Percentiles rank a stretch among this genome's conserved stretches.
These are phyloP conservation scores for Lamellibrachia luymesi DNA, from an alignment of 1,140 invertebrate genomes.

Conservation along the genomic window DNA sequence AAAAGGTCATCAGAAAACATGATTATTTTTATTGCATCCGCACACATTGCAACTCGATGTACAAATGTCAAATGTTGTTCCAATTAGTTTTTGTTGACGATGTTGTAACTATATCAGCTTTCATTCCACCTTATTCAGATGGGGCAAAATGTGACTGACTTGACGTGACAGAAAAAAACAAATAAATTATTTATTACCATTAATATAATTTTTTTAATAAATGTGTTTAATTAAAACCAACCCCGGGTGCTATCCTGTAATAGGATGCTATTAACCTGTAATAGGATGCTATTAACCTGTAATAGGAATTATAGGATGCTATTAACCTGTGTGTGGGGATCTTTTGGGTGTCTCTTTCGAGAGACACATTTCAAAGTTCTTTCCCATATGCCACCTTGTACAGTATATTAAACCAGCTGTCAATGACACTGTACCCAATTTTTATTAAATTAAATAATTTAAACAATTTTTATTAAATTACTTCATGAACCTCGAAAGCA, in stretches of 20 bases:
- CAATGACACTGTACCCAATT: background rate
- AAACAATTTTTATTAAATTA: background rate
- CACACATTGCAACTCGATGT: background rate
- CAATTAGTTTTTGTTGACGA: background rate
- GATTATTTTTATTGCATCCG: background rate
- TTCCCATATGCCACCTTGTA: background rate
- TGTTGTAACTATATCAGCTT: background rate
- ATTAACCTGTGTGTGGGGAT: no score
- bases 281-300: background rate
- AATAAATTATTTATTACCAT: background rate
- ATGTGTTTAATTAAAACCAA: background rate
- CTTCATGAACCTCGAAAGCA: background rate
- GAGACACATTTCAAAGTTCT: no score
- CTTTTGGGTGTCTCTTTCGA: no score
- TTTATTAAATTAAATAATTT: background rate
- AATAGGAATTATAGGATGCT: background rate
- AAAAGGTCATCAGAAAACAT: background rate
- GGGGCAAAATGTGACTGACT: background rate
- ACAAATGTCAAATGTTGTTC: background rate
- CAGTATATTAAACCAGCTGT: background rate
- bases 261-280: background rate
- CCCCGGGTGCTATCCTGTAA: background rate
- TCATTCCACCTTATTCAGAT: background rate
- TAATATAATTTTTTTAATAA: background rate
- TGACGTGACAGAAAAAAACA: background rate